Evolutionary conservation across 2,797 vertebrate species (phyloP).

Genomic region (Tapera naevia): DNA sequence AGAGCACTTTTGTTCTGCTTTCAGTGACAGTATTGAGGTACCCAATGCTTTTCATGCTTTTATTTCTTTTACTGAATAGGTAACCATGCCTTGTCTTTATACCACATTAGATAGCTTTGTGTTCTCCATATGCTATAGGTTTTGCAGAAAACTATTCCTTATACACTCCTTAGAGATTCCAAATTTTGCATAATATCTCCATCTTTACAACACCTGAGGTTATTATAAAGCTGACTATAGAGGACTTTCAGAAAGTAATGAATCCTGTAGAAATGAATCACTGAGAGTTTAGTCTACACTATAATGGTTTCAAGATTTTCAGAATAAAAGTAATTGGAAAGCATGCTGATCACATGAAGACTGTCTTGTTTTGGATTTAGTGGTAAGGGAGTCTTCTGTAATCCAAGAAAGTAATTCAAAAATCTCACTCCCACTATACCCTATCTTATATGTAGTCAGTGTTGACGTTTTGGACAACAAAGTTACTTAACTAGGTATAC

Average conservation of each 20-base stretch:
- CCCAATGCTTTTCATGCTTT: neutral
- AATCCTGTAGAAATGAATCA: neutral
- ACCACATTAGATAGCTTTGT: neutral
- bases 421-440: neutral
- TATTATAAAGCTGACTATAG: neutral
- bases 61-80: neutral
- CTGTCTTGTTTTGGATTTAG: neutral
- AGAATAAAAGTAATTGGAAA: neutral
- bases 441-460: neutral
- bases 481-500: neutral
- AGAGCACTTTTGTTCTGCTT: neutral
- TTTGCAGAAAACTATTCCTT: neutral
- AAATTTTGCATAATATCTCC: neutral
- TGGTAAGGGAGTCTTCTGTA: neutral
- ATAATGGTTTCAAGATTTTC: neutral
- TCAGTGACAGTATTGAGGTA: neutral
- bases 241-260: neutral
- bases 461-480: neutral
- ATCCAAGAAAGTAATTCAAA: neutral
- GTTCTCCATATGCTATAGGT: neutral
- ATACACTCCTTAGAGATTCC: neutral
- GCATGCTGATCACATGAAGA: neutral
- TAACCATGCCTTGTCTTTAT: neutral
- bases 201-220: neutral
- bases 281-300: neutral